These are phyloP conservation scores for Drosophila fulvimacula DNA, from an alignment of 2,888 invertebrate species.

Conservation along the genomic window DNA sequence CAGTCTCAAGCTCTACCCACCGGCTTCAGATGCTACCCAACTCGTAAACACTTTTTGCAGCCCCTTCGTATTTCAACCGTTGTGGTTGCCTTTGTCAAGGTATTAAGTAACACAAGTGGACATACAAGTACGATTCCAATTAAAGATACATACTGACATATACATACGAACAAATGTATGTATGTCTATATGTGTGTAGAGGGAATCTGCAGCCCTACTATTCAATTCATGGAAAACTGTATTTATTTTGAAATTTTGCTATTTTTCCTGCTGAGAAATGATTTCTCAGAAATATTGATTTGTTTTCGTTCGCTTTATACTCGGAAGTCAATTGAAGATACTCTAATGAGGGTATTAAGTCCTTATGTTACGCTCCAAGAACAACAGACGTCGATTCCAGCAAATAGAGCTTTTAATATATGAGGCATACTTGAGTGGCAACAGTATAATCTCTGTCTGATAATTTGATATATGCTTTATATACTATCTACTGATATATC, in stretches of 20 bases:
- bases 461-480: too few species aligned
- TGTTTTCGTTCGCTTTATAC: neutral
- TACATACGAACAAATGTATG: neutral
- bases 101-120: constrained; percentile 15
- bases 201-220: neutral
- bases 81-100: constrained; percentile 10
- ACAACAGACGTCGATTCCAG: neutral
- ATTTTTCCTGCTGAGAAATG: neutral
- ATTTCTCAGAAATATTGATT: constrained; percentile 12
- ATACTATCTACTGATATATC: too few species aligned
- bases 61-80: neutral
- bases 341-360: constrained; percentile 4
- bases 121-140: constrained; percentile 14
- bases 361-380: neutral
- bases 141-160: neutral
- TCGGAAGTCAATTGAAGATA: neutral
- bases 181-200: too few species aligned
- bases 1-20: constrained; percentile 5
- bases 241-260: constrained; percentile 6
- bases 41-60: constrained; percentile 5
- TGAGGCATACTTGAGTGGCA: too few species aligned
- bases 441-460: too few species aligned
- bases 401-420: neutral
- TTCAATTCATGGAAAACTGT: constrained; percentile 10
- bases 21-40: neutral